Evolutionary conservation across 1,140 invertebrate species (phyloP), one percentile per base, ranked within the genome.

Genomic region (Drosophila seguyi): DNA sequence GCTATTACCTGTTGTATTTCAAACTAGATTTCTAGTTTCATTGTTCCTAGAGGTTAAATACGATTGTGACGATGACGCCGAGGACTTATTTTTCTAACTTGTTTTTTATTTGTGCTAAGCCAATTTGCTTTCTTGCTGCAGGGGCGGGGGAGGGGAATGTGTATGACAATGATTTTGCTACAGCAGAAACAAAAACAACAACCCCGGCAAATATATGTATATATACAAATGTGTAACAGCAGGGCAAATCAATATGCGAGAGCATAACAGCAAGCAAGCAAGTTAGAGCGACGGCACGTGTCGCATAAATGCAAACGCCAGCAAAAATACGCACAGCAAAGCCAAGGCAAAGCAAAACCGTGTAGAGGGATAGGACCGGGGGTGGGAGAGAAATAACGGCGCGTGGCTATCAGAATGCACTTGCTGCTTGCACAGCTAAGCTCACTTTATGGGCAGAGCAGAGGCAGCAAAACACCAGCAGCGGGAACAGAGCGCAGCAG

Each of bases 21-120:
- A 13, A 53, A 41, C 67, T 47, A 67, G 53, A 75, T 76, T 67
- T 76, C 42, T 59, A 61, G 63, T 50, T 50, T 44, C 58, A 44
- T 47, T 71, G 42, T 63, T 34, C 44, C 13, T 39, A 27, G 18
- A 41, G 47, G 27, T 66, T 62, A 39, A 50, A 57, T 29, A 38
- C 20, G 29, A n/a, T 29, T 13, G 11, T 16, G 38, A n/a, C 38
- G 38, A n/a, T n/a, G 41, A 44, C 10, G 41, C 20, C 18, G 13
- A 52, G 36, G 38, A 58, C 52, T 45, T 66, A 44, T 58, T 44
- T 60, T 56, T 41, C 60, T 47, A 81, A 53, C 42, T 78, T 84
- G 73, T 81, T 83, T 61, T 72, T 76, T 87, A 79, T 87, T 88
- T 83, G 84, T 83, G 71, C 38, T 87, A 83, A 88, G 84, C 80